These are phyloP conservation scores for Sogatella furcifera DNA, from an alignment of 1,140 invertebrate species.

Conservation along the genomic window DNA sequence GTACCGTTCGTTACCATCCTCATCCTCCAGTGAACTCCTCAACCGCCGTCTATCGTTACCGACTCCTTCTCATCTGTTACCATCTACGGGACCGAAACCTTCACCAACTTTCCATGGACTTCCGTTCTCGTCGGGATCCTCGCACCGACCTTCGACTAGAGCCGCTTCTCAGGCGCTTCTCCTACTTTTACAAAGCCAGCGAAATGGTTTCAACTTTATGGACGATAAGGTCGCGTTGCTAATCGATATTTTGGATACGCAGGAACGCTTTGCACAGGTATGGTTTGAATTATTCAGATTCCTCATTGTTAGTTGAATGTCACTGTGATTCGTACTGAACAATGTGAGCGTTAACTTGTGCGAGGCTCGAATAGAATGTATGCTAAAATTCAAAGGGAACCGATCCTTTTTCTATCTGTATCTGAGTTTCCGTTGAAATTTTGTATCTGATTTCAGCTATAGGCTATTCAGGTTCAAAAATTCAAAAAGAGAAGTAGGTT, in stretches of 20 bases:
- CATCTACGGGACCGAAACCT: conserved; percentile 34
- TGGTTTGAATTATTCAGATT: background rate
- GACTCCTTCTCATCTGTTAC: conserved; percentile 24
- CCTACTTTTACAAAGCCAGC: conserved; percentile 49
- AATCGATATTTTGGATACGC: conserved; percentile 67
- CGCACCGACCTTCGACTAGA: conserved; percentile 31
- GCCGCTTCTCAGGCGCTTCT: conserved; percentile 49
- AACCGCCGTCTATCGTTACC: conserved; percentile 33
- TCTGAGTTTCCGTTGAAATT: too few relatives aligned
- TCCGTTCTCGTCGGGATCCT: conserved; percentile 40
- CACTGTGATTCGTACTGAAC: too few relatives aligned
- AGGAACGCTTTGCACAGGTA: conserved; percentile 53
- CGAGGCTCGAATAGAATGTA: too few relatives aligned
- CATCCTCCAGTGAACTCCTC: conserved; percentile 49
- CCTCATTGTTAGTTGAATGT: too few relatives aligned
- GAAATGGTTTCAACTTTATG: conserved; percentile 60
- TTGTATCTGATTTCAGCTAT: too few relatives aligned
- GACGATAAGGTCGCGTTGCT: conserved; percentile 65
- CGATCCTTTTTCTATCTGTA: too few relatives aligned
- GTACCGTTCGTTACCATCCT: conserved; percentile 40
- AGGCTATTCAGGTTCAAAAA: too few relatives aligned
- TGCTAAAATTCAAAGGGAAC: too few relatives aligned
- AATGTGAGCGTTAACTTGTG: too few relatives aligned
- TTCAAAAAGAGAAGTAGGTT: too few relatives aligned
- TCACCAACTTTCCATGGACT: conserved; percentile 51